Conservation (phyloP, 2,797 vertebrate genomes). For the Manis javanica region DNA sequence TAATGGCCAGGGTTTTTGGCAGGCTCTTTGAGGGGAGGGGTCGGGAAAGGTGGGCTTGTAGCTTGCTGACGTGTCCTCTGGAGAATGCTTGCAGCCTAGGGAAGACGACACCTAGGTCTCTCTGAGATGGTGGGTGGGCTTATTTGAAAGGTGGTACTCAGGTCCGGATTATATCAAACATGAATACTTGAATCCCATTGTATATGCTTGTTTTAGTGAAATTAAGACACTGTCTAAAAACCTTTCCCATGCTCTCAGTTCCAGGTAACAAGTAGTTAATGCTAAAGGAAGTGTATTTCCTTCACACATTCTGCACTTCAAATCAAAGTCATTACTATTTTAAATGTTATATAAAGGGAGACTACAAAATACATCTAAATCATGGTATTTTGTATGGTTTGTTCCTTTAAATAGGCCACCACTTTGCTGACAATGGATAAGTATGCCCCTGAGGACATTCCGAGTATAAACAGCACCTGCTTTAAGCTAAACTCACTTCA, state of each 20-base stretch:
- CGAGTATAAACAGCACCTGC: constrained; percentile 97
- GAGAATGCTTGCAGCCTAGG: too few species aligned
- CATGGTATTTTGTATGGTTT: not conserved
- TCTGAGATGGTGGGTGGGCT: too few species aligned
- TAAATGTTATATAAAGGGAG: not conserved
- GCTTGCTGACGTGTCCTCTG: too few species aligned
- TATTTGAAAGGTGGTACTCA: too few species aligned
- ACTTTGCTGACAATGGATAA: constrained; percentile 99
- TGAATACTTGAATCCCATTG: not conserved
- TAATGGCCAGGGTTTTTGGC: too few species aligned
- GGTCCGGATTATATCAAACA: too few species aligned
- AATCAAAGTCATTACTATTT: not conserved
- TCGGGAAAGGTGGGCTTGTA: too few species aligned
- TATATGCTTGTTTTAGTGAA: not conserved
- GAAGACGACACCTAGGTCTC: too few species aligned
- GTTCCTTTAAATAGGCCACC: constrained; percentile 90
- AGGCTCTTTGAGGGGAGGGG: too few species aligned
- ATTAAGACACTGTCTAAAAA: not conserved
- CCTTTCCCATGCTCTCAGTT: not conserved
- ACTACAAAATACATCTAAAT: not conserved
- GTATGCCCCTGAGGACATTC: constrained; percentile 95
- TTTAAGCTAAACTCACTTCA: constrained; percentile 99
- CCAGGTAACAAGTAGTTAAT: not conserved
- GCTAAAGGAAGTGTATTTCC: not conserved
- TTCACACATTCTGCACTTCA: not conserved